phyloP scores from a whole-genome alignment of 1,140 invertebrate species.

The Melitaea cinxia region DNA sequence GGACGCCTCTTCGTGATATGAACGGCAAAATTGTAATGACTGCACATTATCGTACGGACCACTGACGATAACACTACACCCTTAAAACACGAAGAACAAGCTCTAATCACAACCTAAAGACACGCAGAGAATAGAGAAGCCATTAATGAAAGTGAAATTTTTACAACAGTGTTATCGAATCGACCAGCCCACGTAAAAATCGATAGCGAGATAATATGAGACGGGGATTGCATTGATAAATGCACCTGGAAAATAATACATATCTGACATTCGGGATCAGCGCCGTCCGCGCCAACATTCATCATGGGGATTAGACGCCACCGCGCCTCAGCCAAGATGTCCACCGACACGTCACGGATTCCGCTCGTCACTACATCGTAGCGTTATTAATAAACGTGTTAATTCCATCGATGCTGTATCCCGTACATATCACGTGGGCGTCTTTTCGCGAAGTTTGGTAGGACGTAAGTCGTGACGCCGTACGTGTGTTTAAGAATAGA shows the following conservation, averaged over 20 bases:
- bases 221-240: conserved; percentile 1
- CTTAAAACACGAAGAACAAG: neutral
- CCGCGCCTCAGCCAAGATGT: neutral
- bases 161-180: neutral
- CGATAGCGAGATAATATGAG: conserved; percentile 6
- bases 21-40: conserved; percentile 30
- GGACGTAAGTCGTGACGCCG: conserved; percentile 1
- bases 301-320: conserved; percentile 9
- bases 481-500: neutral
- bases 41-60: conserved; percentile 27
- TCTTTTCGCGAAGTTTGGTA: conserved; percentile 18
- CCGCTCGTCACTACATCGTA: conserved; percentile 19
- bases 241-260: neutral
- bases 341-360: conserved; percentile 21
- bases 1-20: conserved; percentile 42
- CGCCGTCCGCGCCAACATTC: conserved; percentile 12
- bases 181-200: conserved; percentile 18
- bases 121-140: neutral
- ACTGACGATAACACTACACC: neutral
- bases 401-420: conserved; percentile 23
- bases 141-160: neutral
- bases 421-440: conserved; percentile 30
- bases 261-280: neutral
- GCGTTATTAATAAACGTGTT: conserved; percentile 41
- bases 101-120: neutral